A percentile compares a stretch with the other conserved stretches of the same genome.
Evolutionary conservation across 2,797 vertebrate genomes (phyloP).

Genomic region (Falco naumanni): DNA sequence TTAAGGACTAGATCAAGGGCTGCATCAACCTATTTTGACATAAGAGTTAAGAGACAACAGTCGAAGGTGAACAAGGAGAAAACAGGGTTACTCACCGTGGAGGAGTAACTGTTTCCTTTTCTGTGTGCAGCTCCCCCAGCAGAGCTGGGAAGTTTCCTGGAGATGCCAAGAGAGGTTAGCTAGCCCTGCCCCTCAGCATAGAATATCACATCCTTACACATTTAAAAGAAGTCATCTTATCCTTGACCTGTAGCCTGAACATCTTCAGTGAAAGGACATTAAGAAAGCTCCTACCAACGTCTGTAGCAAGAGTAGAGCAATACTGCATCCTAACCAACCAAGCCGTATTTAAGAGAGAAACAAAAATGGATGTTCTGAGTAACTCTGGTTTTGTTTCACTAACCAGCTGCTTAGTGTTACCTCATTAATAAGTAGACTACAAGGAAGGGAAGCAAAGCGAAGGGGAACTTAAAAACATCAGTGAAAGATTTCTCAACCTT

Average conservation of each 20-base stretch:
- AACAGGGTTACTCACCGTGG: slow-evolving; percentile 75
- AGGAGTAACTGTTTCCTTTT: slow-evolving; percentile 73
- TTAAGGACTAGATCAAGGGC: slow-evolving; percentile 19
- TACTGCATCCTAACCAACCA: neutral
- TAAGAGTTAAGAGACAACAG: slow-evolving; percentile 52
- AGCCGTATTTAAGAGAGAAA: neutral
- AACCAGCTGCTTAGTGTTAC: slow-evolving; percentile 3
- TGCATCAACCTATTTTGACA: slow-evolving; percentile 21
- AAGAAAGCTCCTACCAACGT: neutral
- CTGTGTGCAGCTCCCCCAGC: slow-evolving; percentile 75
- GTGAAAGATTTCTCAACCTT: neutral
- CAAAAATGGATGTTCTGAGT: neutral
- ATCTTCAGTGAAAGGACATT: slow-evolving; percentile 43
- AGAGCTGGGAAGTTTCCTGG: slow-evolving; percentile 77
- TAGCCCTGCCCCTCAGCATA: slow-evolving; percentile 72
- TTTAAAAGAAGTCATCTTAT: slow-evolving; percentile 43
- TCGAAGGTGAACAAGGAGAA: slow-evolving; percentile 69
- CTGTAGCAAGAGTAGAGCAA: neutral
- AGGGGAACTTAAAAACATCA: neutral
- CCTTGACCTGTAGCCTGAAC: slow-evolving; percentile 1
- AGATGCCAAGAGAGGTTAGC: slow-evolving; percentile 78
- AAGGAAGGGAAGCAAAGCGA: neutral
- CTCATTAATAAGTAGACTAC: neutral
- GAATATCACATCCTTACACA: slow-evolving; percentile 63
- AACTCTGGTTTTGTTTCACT: slow-evolving; percentile 41